Evolutionary conservation across 2,888 invertebrate species (phyloP), one percentile per base, ranked within the genome.

Genomic region (Agapetus fuscipes): DNA sequence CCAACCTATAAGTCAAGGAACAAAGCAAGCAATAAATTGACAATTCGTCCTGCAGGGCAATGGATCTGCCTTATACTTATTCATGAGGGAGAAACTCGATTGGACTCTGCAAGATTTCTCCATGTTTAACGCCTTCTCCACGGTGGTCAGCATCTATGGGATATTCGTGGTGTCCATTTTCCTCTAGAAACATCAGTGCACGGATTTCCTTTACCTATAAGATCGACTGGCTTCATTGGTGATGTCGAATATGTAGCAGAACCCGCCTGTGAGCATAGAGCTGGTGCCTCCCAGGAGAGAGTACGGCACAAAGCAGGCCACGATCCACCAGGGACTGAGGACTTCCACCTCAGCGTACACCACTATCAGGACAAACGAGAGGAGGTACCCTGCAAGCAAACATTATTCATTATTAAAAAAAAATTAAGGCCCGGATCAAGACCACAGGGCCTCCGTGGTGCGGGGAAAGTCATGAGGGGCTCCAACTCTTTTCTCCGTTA

Each of bases 91-190:
- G 30, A 71, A 71, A 50, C 71, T 83, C 42, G 61, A 68, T 16
- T 82, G 80, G 81, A 63, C 71, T 14, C 59, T 79, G 16, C 54
- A 66, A 17, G 58, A 72, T 13, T 79, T 66, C 48, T 76, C 76
- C 2, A 55, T 62, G 13, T 80, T 64, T 52, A 60, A 62, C 17
- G 70, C 72, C 3, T 53, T 61, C 1, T 58, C 55, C 34, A 64
- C 69, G 24, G 37, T 71, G 1, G 51, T 67, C 2, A 58, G 60
- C 7, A 62, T 71, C 27, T 26, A 66, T 26, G 76, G 75, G 2
- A 64, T 71, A 10, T 50, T 72, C 13, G 49, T 71, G 10, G 66
- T 72, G 2, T 62, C 74, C 2, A 67, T 68, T 50, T 31, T 76
- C 13, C 51, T 77, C 2, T 64, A 71, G 37, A 69, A 64, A 49